Conservation (phyloP, 2,888 invertebrate species). For the Xestoiulus laeticollis region DNA sequence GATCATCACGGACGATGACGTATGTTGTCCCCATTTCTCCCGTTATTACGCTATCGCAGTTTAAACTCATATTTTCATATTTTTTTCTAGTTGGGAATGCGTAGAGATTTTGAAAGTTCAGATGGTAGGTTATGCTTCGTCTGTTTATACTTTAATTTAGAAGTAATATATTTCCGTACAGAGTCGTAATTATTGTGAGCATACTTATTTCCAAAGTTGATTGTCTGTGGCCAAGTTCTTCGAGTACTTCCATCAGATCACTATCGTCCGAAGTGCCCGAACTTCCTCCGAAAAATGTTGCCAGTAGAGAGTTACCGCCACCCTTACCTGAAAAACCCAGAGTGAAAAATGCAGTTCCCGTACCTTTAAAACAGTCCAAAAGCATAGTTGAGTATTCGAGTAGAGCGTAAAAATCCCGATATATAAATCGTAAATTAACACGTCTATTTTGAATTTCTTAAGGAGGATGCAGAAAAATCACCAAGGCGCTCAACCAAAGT, state of each 20-base stretch:
- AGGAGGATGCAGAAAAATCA: background rate
- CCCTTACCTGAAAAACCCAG: background rate
- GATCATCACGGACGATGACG: background rate
- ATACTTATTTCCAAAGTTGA: background rate
- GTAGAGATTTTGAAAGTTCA: background rate
- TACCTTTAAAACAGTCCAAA: background rate
- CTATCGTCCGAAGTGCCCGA: background rate
- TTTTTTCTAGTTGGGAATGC: background rate
- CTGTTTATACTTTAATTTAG: too few species aligned
- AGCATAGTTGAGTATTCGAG: background rate
- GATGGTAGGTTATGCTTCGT: background rate
- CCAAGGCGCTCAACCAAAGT: background rate
- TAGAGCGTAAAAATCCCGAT: background rate
- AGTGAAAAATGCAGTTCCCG: background rate
- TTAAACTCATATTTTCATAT: background rate
- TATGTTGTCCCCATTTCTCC: background rate
- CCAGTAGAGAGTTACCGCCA: background rate
- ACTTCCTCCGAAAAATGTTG: slow-evolving; percentile 24
- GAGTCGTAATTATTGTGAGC: background rate
- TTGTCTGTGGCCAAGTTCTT: background rate
- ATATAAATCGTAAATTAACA: background rate
- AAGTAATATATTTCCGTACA: background rate
- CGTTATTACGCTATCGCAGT: background rate
- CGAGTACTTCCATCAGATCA: background rate
- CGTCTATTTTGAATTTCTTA: background rate